Evolutionary conservation across 2,888 invertebrate species (phyloP).

Genomic region (Lasioglossum oenotherae): DNA sequence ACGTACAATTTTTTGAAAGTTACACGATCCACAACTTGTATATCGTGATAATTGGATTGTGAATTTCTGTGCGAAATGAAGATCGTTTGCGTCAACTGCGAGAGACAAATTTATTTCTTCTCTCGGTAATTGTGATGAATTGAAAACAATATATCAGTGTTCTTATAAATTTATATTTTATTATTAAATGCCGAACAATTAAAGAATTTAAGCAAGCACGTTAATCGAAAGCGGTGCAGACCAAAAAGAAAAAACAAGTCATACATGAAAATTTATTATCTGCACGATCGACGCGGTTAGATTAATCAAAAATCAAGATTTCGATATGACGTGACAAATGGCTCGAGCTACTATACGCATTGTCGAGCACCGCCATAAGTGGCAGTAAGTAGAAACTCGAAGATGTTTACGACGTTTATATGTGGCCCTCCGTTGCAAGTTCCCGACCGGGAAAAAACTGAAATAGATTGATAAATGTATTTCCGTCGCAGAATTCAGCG

Average conservation of each 20-base stretch:
- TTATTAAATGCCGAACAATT: too few species aligned
- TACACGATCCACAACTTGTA: too few species aligned
- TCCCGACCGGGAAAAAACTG: background rate
- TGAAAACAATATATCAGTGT: too few species aligned
- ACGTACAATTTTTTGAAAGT: too few species aligned
- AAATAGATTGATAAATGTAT: background rate
- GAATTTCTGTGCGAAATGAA: background rate
- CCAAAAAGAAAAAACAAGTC: background rate
- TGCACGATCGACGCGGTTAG: background rate
- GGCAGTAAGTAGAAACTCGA: background rate
- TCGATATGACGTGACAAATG: background rate
- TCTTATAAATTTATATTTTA: too few species aligned
- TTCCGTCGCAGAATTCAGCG: constrained; percentile 91
- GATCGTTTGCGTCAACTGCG: too few species aligned
- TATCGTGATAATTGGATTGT: too few species aligned
- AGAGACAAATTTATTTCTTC: too few species aligned
- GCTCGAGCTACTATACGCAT: background rate
- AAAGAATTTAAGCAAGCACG: too few species aligned
- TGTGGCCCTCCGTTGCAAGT: background rate
- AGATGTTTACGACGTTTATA: background rate
- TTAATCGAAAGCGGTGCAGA: background rate
- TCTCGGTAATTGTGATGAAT: too few species aligned
- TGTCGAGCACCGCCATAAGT: background rate
- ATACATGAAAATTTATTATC: background rate
- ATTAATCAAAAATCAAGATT: background rate